Percentiles rank a stretch among this genome's conserved stretches.
Conservation (phyloP, 2,113 vertebrate genomes). For the Microtus montanus region DNA sequence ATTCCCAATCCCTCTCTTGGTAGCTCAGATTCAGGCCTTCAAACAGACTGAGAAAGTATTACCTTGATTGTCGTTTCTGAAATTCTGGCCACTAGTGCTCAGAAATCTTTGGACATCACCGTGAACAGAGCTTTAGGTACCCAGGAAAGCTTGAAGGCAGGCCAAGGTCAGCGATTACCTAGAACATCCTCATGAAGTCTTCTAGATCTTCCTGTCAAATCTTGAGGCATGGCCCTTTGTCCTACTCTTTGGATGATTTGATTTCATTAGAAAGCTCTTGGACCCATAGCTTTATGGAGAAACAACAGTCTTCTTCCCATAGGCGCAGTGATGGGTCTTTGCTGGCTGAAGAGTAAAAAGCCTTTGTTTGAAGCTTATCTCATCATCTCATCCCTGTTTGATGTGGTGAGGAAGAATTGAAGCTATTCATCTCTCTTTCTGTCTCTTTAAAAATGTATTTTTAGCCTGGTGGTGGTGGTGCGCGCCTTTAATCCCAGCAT, state of each 20-base stretch:
- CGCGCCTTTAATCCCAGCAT: too few relatives aligned
- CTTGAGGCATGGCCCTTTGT: neutral
- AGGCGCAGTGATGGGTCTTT: neutral
- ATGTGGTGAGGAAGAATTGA: neutral
- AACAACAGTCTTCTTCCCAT: neutral
- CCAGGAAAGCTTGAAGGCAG: neutral
- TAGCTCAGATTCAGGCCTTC: neutral
- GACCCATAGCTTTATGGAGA: neutral
- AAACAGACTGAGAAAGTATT: neutral
- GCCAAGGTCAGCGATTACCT: neutral
- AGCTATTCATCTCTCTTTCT: neutral
- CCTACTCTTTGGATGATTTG: neutral
- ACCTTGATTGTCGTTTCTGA: neutral
- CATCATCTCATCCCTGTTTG: neutral
- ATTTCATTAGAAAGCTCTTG: neutral
- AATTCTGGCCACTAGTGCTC: neutral
- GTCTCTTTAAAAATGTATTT: neutral
- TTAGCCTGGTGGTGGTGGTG: too few relatives aligned
- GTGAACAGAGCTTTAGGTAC: neutral
- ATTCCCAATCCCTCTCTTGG: neutral
- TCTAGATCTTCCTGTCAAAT: neutral
- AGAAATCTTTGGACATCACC: neutral
- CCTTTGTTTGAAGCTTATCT: conserved; percentile 53
- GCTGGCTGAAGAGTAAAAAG: neutral
- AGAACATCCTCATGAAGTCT: neutral